These are phyloP conservation scores for Hetaerina titia DNA, from an alignment of 2,888 invertebrate genomes.

Conservation along the genomic window DNA sequence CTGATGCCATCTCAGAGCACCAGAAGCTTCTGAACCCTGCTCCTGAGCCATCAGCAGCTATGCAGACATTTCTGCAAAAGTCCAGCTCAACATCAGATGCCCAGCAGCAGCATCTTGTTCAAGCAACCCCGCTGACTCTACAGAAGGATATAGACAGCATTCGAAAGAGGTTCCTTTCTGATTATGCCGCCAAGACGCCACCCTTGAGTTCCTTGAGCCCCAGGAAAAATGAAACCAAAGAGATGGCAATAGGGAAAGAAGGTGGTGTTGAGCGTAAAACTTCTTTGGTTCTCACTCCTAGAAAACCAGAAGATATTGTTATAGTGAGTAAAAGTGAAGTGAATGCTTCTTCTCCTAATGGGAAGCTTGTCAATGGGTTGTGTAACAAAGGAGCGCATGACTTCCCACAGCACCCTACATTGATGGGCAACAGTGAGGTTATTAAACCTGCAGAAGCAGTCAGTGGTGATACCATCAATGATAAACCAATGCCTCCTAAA, in stretches of 20 bases:
- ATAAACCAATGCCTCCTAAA: background rate
- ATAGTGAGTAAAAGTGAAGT: slow-evolving; percentile 43
- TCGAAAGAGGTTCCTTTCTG: slow-evolving; percentile 46
- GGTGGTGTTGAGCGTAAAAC: slow-evolving; percentile 40
- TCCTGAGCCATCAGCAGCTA: slow-evolving; percentile 83
- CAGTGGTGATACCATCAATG: background rate
- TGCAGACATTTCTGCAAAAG: slow-evolving; percentile 84
- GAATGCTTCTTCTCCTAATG: slow-evolving; percentile 60
- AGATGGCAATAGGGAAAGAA: slow-evolving; percentile 12
- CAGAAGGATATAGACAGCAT: slow-evolving; percentile 57
- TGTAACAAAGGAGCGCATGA: slow-evolving; percentile 19
- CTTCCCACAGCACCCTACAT: background rate
- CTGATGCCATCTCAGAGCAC: slow-evolving; percentile 92
- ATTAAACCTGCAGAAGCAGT: background rate
- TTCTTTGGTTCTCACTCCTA: background rate
- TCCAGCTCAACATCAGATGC: slow-evolving; percentile 69
- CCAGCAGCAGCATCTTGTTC: slow-evolving; percentile 37
- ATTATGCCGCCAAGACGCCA: slow-evolving; percentile 70
- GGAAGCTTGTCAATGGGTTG: slow-evolving; percentile 68
- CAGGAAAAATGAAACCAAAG: slow-evolving; percentile 70
- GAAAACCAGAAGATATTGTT: slow-evolving; percentile 54
- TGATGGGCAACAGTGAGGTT: background rate
- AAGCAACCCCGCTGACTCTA: background rate
- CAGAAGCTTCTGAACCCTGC: slow-evolving; percentile 92
- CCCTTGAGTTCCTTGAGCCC: slow-evolving; percentile 66